phyloP scores from a whole-genome alignment of 2,797 vertebrate genomes.

The Malurus leucopterus region DNA sequence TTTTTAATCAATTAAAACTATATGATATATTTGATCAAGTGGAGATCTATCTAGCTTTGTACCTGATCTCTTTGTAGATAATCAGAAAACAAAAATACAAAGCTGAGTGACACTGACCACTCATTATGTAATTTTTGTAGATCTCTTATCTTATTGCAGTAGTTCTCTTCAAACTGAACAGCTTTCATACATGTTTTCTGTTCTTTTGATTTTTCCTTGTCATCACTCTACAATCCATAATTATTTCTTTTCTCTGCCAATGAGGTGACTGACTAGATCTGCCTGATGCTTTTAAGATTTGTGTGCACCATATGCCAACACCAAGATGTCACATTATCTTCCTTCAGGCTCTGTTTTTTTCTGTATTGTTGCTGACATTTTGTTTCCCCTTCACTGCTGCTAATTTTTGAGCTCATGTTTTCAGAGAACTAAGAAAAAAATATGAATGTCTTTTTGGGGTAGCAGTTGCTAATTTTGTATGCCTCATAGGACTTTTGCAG shows the following conservation, averaged over 20 bases:
- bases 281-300: background rate
- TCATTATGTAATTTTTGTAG: background rate
- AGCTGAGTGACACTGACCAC: fast-evolving
- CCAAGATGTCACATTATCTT: background rate
- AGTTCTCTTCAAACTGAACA: background rate
- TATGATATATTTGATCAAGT: background rate
- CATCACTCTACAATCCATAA: background rate
- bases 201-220: background rate
- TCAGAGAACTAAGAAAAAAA: background rate
- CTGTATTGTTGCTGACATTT: background rate
- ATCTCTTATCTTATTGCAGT: background rate
- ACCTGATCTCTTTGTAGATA: background rate
- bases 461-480: background rate
- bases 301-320: background rate
- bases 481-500: background rate
- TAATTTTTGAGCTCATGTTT: background rate
- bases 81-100: background rate
- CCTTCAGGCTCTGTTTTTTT: background rate
- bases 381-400: background rate
- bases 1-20: background rate
- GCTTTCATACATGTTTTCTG: background rate
- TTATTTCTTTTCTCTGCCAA: background rate
- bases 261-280: background rate
- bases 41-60: background rate
- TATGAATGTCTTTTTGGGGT: background rate